These are phyloP conservation scores for Hippocampus abdominalis DNA, from an alignment of 2,113 vertebrate species.

Conservation along the genomic window DNA sequence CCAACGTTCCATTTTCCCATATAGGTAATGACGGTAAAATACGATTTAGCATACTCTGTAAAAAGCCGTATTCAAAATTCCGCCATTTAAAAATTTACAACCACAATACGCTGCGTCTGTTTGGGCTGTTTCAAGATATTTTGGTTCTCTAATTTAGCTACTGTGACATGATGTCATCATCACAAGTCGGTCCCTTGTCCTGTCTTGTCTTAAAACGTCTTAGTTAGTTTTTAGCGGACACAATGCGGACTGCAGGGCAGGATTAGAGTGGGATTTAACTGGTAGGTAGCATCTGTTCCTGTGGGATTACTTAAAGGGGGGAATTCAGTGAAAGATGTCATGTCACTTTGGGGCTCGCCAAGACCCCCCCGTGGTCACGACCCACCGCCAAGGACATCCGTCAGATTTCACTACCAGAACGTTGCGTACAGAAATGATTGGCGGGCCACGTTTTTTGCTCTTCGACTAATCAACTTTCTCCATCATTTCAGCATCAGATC, in stretches of 20 bases:
- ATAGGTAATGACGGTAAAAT: too few species aligned
- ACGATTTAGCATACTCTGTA: too few species aligned
- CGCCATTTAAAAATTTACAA: background rate
- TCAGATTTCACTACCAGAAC: conserved; percentile 34
- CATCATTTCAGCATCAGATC: conserved; percentile 59
- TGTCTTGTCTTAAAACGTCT: background rate
- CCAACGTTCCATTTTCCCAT: too few species aligned
- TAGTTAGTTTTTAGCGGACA: background rate
- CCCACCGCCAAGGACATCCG: conserved; percentile 9
- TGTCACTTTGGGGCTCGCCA: conserved; percentile 32
- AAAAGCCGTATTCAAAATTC: background rate
- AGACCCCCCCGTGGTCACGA: conserved; percentile 27
- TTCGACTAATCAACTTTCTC: background rate
- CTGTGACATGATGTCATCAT: background rate
- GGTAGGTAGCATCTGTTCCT: conserved; percentile 67
- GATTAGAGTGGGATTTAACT: conserved; percentile 46
- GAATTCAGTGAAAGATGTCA: conserved; percentile 61
- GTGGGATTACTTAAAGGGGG: conserved; percentile 59
- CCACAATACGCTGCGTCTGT: background rate
- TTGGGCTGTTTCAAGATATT: background rate
- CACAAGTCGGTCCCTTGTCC: background rate
- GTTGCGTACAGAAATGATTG: background rate
- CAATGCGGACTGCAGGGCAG: background rate
- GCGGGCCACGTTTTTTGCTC: too few species aligned
- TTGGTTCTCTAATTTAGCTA: background rate